Evolutionary conservation across 1,140 invertebrate genomes (phyloP).

Genomic region (Hypsibius dujardini): DNA sequence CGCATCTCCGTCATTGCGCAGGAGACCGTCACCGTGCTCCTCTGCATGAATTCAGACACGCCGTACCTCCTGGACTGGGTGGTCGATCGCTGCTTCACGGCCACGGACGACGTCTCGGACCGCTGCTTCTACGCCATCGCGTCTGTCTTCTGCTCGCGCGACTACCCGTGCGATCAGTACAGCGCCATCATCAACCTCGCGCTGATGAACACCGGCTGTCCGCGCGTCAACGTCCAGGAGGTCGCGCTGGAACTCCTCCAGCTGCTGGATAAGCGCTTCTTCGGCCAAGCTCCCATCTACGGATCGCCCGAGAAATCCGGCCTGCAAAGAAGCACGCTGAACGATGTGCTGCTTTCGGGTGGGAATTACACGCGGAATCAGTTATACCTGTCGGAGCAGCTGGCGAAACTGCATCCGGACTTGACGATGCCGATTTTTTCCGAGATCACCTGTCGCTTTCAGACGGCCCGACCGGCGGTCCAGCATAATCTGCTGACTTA

Average conservation of each 20-base stretch:
- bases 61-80: conserved; percentile 86
- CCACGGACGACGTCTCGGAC: conserved; percentile 66
- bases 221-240: conserved; percentile 70
- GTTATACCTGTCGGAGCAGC: conserved; percentile 68
- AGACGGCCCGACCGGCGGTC: conserved; percentile 77
- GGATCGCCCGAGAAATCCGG: conserved; percentile 31
- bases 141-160: conserved; percentile 78
- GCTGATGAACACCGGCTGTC: conserved; percentile 81
- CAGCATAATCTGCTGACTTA: conserved; percentile 73
- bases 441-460: conserved; percentile 87
- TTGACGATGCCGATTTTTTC: conserved; percentile 98
- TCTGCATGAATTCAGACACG: conserved; percentile 90
- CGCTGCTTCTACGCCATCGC: conserved; percentile 85
- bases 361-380: conserved; percentile 67
- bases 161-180: conserved; percentile 96
- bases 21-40: conserved; percentile 74
- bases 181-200: conserved; percentile 93
- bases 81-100: conserved; percentile 89
- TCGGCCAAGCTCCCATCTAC: conserved; percentile 46
- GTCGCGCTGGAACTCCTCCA: conserved; percentile 81
- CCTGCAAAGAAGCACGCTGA: conserved; percentile 42
- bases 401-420: conserved; percentile 82
- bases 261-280: conserved; percentile 80
- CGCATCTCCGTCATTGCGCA: conserved; percentile 34
- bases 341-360: conserved; percentile 56